phyloP scores from a whole-genome alignment of 2,797 vertebrate species.

The Lycodopsis pacificus region DNA sequence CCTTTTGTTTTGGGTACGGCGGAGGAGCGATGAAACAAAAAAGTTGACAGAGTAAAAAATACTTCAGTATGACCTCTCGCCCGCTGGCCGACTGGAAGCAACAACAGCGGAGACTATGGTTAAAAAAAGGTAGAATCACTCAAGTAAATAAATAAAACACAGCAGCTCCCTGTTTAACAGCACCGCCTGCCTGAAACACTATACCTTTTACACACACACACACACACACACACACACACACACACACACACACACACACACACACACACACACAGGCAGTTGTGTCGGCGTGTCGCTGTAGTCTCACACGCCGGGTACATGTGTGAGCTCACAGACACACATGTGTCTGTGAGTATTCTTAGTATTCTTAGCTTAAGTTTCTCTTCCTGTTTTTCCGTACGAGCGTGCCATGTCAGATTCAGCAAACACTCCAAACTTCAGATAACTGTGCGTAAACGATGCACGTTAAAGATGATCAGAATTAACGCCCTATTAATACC shows the following conservation, averaged over 20 bases:
- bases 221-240: neutral
- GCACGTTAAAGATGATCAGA: too few species aligned
- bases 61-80: slow-evolving; percentile 62
- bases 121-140: slow-evolving; percentile 30
- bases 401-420: too few species aligned
- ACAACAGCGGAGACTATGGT: slow-evolving; percentile 42
- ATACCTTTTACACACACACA: neutral
- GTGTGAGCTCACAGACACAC: slow-evolving; percentile 1
- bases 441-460: too few species aligned
- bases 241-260: neutral
- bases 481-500: too few species aligned
- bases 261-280: neutral
- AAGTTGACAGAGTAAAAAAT: slow-evolving; percentile 65
- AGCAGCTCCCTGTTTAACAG: slow-evolving; percentile 29
- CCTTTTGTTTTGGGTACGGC: slow-evolving; percentile 18
- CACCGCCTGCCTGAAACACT: slow-evolving; percentile 24
- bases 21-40: slow-evolving; percentile 60
- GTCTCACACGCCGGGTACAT: slow-evolving; percentile 1
- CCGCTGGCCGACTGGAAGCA: slow-evolving; percentile 44
- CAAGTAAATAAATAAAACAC: slow-evolving; percentile 56
- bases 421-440: too few species aligned
- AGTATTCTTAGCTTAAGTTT: too few species aligned
- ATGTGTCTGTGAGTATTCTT: too few species aligned
- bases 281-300: neutral
- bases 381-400: too few species aligned